A percentile compares a stretch with the other conserved stretches of the same genome.
These are phyloP conservation scores for Coregonus ussuriensis DNA, from an alignment of 2,797 vertebrate genomes.

Conservation along the genomic window DNA sequence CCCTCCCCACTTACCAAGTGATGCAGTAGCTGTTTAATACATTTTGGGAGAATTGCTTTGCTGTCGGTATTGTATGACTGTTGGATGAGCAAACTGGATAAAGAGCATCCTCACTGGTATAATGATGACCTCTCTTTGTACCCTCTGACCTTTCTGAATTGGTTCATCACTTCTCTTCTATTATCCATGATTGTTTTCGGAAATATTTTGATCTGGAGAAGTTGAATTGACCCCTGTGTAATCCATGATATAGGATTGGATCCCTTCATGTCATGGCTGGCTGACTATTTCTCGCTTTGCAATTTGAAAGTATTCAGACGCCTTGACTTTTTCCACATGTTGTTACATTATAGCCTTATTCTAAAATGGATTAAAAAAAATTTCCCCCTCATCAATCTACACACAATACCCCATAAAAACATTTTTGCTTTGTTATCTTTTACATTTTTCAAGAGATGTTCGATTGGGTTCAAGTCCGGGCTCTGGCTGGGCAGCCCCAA, in stretches of 20 bases:
- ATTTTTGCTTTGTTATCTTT: no score
- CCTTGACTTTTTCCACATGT: no score
- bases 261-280: no score
- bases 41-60: not conserved
- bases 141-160: not conserved
- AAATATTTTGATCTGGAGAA: no score
- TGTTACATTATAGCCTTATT: no score
- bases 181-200: not conserved
- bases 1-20: not conserved
- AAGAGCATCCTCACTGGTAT: not conserved
- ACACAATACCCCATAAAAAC: no score
- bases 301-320: not conserved
- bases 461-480: no score
- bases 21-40: no score
- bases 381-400: no score
- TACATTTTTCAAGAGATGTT: no score
- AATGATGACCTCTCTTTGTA: not conserved
- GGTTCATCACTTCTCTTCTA: not conserved
- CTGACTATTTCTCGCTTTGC: not conserved
- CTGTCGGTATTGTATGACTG: constrained; percentile 9
- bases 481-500: no score
- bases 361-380: no score
- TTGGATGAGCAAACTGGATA: not conserved
- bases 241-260: not conserved
- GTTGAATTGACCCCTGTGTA: not conserved